Conservation (phyloP, 92 coral and sea anemone species). For the Palythoa grandis region DNA sequence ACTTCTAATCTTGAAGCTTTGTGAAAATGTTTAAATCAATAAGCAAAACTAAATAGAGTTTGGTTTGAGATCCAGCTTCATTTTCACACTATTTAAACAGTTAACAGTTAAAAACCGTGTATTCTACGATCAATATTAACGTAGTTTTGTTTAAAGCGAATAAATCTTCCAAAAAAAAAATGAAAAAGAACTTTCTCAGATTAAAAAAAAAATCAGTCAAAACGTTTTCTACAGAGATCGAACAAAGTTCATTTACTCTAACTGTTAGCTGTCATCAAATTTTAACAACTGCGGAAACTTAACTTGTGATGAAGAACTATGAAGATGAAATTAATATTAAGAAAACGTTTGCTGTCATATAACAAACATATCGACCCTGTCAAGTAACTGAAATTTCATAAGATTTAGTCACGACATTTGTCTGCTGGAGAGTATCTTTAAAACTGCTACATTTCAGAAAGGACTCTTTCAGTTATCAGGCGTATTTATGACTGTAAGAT, state of each 20-base stretch:
- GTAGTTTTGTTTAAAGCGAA: neutral
- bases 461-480: too few species aligned
- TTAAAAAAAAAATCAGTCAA: neutral
- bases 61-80: too few species aligned
- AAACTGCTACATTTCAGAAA: neutral
- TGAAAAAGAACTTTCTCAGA: neutral
- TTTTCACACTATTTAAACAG: too few species aligned
- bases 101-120: neutral
- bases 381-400: constrained; percentile 7
- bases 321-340: constrained; percentile 45
- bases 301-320: constrained; percentile 31
- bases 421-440: neutral
- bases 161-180: neutral
- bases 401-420: neutral
- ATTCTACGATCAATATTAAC: neutral
- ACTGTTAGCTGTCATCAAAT: neutral
- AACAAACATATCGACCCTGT: neutral
- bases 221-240: neutral
- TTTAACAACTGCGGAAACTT: constrained; percentile 14
- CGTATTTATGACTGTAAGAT: neutral
- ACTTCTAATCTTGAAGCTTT: too few species aligned
- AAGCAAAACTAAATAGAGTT: too few species aligned
- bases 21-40: too few species aligned
- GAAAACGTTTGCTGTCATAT: constrained; percentile 25
- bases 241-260: neutral